phyloP scores from a whole-genome alignment of 2,113 vertebrate species.

The Xyliphius kryptos region DNA sequence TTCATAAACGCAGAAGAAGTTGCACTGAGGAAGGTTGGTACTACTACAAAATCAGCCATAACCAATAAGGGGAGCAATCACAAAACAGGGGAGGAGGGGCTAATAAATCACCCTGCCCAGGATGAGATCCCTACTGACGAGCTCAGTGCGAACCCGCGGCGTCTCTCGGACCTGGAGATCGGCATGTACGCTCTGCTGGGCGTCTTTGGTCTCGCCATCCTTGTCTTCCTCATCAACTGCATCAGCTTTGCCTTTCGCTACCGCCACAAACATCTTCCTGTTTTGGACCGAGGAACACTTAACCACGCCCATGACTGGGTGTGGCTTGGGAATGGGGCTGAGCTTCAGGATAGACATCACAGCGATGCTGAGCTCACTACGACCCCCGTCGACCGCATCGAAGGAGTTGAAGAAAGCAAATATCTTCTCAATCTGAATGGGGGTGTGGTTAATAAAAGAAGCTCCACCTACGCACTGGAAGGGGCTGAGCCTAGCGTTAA shows the following conservation, averaged over 20 bases:
- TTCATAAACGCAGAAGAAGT: constrained; percentile 68
- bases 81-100: too few species aligned
- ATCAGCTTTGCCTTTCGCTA: constrained; percentile 94
- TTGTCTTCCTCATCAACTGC: constrained; percentile 96
- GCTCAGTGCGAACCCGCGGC: constrained; percentile 73
- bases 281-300: constrained; percentile 83
- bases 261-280: constrained; percentile 88
- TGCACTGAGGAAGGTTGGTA: constrained; percentile 66
- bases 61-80: too few species aligned
- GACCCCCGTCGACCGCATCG: constrained; percentile 79
- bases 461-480: constrained; percentile 61
- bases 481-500: constrained; percentile 68
- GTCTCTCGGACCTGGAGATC: constrained; percentile 89
- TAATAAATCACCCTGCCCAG: constrained; percentile 72
- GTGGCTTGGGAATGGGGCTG: constrained; percentile 89
- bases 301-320: constrained; percentile 97
- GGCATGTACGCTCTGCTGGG: constrained; percentile 95
- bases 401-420: constrained; percentile 85
- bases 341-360: constrained; percentile 76
- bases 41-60: too few species aligned
- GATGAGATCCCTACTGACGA: constrained; percentile 75
- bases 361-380: constrained; percentile 82
- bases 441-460: constrained; percentile 70
- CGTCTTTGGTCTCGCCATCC: constrained; percentile 92
- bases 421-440: constrained; percentile 83